Conservation (phyloP, 2,888 invertebrate genomes). For the Tanypteryx hageni region DNA sequence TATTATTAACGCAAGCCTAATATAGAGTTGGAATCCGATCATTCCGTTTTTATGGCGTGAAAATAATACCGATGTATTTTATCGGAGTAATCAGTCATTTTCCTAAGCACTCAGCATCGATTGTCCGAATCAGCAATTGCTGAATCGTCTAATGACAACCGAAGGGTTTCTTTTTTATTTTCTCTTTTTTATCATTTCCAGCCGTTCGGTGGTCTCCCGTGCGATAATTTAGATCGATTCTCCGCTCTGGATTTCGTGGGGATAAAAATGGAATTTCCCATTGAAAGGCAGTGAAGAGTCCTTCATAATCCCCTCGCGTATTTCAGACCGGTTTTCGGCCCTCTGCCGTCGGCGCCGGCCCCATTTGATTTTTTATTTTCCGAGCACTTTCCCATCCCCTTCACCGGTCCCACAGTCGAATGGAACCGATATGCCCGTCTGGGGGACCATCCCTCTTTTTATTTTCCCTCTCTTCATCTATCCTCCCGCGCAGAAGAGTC, state of each 20-base stretch:
- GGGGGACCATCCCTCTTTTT: not conserved
- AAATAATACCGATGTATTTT: too few relatives aligned
- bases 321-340: slow-evolving; percentile 13
- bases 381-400: not conserved
- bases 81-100: not conserved
- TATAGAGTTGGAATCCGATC: too few relatives aligned
- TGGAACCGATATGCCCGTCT: slow-evolving; percentile 60
- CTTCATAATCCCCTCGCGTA: slow-evolving; percentile 55
- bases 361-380: slow-evolving; percentile 11
- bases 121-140: not conserved
- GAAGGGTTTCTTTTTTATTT: not conserved
- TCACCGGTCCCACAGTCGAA: slow-evolving; percentile 1
- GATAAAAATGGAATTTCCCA: slow-evolving; percentile 45
- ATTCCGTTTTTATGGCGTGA: too few relatives aligned
- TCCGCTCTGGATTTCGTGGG: slow-evolving; percentile 42
- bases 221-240: slow-evolving; percentile 38
- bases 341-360: not conserved
- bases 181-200: slow-evolving; percentile 3
- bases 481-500: slow-evolving; percentile 45
- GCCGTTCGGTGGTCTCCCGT: not conserved
- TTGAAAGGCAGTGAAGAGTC: slow-evolving; percentile 44
- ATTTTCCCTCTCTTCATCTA: not conserved
- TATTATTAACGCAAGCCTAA: too few relatives aligned
- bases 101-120: not conserved
- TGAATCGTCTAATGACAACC: slow-evolving; percentile 17